Evolutionary conservation across 2,113 vertebrate species (phyloP).

Genomic region (Pomatorhinus ruficollis): DNA sequence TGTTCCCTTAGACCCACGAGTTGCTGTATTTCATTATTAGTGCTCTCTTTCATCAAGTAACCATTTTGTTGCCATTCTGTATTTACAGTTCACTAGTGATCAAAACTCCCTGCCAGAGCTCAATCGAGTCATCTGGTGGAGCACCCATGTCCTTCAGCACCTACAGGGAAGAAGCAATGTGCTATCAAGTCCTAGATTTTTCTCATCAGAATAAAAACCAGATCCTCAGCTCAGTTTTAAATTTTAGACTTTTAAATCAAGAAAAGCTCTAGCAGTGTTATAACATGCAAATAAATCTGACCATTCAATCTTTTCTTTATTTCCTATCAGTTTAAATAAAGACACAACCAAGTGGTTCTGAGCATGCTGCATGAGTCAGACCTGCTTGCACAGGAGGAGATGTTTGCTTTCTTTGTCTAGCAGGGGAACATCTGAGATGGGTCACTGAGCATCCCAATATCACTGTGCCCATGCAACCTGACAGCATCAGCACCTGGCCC

Average conservation of each 20-base stretch:
- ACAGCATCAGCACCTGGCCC: accelerated
- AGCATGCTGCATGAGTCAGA: background rate
- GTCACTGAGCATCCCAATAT: background rate
- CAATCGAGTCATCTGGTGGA: background rate
- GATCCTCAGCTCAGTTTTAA: background rate
- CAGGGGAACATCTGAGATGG: background rate
- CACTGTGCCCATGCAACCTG: background rate
- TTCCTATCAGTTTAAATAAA: background rate
- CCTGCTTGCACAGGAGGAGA: background rate
- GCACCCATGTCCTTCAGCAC: background rate
- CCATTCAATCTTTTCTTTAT: background rate
- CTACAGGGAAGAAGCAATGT: background rate
- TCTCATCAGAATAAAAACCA: background rate
- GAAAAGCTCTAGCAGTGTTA: background rate
- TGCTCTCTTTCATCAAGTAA: background rate
- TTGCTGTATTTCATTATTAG: background rate
- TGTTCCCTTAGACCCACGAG: background rate
- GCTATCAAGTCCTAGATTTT: background rate
- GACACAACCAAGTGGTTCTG: background rate
- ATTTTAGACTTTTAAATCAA: background rate
- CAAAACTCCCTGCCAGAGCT: background rate
- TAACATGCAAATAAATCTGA: background rate
- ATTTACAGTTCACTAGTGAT: background rate
- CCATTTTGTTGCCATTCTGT: background rate
- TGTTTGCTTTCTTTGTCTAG: background rate